Evolutionary conservation across 1,140 invertebrate species (phyloP), one percentile per base, ranked within the genome.

Genomic region (Eurosta solidaginis): DNA sequence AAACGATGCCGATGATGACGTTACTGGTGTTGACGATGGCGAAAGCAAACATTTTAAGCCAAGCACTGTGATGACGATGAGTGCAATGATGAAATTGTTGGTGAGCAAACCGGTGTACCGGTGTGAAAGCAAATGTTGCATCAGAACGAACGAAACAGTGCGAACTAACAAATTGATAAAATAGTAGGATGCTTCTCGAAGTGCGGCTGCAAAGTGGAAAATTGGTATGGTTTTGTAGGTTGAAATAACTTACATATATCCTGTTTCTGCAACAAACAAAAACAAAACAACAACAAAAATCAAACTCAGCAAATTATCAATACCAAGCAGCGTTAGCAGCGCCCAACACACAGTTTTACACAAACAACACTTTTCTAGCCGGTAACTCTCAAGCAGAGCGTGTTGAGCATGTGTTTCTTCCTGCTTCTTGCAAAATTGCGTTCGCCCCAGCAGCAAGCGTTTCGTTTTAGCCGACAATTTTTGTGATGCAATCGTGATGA

Each of bases 401-500:
- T 17, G 45, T n/a, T 17, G 14, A 3, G 12, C n/a, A 0, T 47
- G 3, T n/a, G 45, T 47, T 47, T n/a, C 12, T 12, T 44, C 7
- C 42, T 44, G 42, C 42, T 44, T 44, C 42, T n/a, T n/a, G n/a
- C n/a, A n/a, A 47, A 47, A 10, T 47, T 44, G 42, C 42, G 6
- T 17, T 68, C 59, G 59, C 40, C 40, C 22, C 29, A 20, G 25
- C n/a, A n/a, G n/a, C n/a, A n/a, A n/a, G n/a, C 33, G 27, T 68
- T 40, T 10, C 59, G n/a, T 36, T 68, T n/a, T n/a, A n/a, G 29
- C 59, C 59, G 59, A 68, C 59, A 40, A 68, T 68, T 68, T 25
- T 49, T 76, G 44, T 78, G 79, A 80, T 78, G 79, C 79, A 78
- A 80, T 80, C 79, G 50, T 80, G 74, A 78, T 80, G 79, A 80